A percentile compares a stretch with the other conserved stretches of the same genome.
These are phyloP conservation scores for Pseudococcus viburni DNA, from an alignment of 2,888 invertebrate genomes.

Conservation along the genomic window DNA sequence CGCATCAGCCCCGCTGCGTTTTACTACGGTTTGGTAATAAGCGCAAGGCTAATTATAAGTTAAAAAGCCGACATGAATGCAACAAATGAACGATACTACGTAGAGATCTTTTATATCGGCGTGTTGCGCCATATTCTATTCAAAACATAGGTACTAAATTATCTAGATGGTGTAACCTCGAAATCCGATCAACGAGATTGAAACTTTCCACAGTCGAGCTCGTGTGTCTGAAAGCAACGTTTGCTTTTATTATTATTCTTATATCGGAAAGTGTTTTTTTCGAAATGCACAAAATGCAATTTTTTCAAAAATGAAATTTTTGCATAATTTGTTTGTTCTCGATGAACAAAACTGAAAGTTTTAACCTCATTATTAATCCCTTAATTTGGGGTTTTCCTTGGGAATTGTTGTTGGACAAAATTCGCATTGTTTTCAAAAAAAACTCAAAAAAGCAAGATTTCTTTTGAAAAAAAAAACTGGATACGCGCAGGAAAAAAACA, in stretches of 20 bases:
- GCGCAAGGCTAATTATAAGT: conserved; percentile 26
- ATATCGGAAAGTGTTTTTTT: no score
- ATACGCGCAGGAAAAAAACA: no score
- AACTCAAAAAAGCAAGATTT: no score
- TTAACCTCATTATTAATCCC: no score
- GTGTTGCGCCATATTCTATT: background rate
- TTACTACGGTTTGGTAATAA: background rate
- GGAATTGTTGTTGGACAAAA: no score
- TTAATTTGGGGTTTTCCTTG: no score
- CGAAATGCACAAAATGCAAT: no score
- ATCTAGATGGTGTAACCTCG: background rate
- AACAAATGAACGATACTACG: conserved; percentile 33
- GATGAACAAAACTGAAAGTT: no score
- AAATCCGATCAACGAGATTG: background rate
- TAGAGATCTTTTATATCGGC: conserved; percentile 21
- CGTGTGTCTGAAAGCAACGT: background rate
- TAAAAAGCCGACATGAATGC: conserved; percentile 43
- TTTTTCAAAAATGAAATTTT: no score
- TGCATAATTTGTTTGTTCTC: no score
- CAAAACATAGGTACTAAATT: conserved; percentile 6
- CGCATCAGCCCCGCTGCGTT: background rate
- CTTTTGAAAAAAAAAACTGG: no score
- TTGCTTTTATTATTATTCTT: conserved; percentile 17
- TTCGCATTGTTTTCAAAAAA: no score
- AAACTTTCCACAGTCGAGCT: background rate